phyloP scores from a whole-genome alignment of 1,140 invertebrate species.

The Bombus impatiens region DNA sequence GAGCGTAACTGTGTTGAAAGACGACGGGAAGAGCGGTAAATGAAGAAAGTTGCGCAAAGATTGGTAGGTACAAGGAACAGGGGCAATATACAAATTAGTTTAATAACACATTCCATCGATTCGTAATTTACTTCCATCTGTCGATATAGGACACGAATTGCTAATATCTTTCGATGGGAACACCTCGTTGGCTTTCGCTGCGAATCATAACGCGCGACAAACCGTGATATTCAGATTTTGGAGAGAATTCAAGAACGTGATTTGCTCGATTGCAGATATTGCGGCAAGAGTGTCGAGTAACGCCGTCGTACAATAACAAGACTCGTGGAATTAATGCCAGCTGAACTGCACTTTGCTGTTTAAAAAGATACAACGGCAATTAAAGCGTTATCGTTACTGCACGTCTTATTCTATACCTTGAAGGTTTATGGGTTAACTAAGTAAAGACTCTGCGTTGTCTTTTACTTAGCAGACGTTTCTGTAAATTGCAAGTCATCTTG shows the following conservation, averaged over 20 bases:
- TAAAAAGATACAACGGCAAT: conserved; percentile 27
- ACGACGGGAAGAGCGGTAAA: not conserved
- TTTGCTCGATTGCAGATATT: not conserved
- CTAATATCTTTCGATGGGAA: not conserved
- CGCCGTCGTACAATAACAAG: not conserved
- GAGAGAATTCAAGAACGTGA: not conserved
- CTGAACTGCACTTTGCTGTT: not conserved
- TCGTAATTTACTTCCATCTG: not conserved
- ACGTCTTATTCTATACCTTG: not conserved
- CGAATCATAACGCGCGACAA: not conserved
- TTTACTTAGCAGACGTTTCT: not conserved
- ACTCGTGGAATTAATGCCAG: not conserved
- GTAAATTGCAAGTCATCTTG: not conserved
- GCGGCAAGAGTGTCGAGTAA: not conserved
- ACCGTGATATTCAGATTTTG: not conserved
- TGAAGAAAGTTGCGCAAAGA: not conserved
- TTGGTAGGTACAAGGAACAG: not conserved
- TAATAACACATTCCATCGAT: not conserved
- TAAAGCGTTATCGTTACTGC: not conserved
- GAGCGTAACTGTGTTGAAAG: not conserved
- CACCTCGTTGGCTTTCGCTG: no score
- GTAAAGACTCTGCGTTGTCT: not conserved
- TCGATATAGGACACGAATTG: no score
- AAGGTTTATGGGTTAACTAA: not conserved
- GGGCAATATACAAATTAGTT: not conserved